Base-by-base conservation (phyloP, 2,888 invertebrate genomes). In the Spisula subtruncata region DNA sequence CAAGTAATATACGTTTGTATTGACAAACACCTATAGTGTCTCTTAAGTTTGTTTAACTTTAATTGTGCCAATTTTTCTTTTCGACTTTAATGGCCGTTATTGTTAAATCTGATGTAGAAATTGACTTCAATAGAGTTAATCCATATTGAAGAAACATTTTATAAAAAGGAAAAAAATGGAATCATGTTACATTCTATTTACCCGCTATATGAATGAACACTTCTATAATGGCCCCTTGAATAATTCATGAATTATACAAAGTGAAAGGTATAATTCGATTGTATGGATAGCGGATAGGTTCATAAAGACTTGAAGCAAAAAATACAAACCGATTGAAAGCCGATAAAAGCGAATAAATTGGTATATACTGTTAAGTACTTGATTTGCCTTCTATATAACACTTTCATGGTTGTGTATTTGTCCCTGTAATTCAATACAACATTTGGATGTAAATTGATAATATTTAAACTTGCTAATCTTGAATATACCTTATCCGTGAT, bases 221-320 rank as follows among this genome's bases (percentile, higher is more conserved):
- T 84, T 51, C 51, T 29, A 20, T 71, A 75, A 71, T 84, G 41
- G n/a, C 48, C 48, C 84, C 41, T n/a, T 32, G 16, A 84, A 75
- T 20, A 81, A 81, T 86, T 86, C 75, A 80, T 20, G 32, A 71
- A 81, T 51, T 66, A 41, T 41, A 85, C 85, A 81, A 85, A 89
- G 89, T 89, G 89, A 89, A 89, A 88, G 85, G 88, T 75, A 41
- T 41, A 88, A 88, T 85, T 85, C 85, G 88, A 88, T 88, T 66
- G 29, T 75, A 71, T 79, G 54, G 83, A 79, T 83, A 51, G 8
- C 56, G 54, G 83, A 79, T 83, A 51, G 8, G 29, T 83, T 54
- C 51, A 35, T 75, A 84, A 84, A 84, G 35, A 75, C 75, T n/a
- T 71, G 48, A 46, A 66, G 14, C 32, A 80, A 46, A 46, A 84